phyloP scores from a whole-genome alignment of 2,797 vertebrate species.

The Rhynchotus rufescens region DNA sequence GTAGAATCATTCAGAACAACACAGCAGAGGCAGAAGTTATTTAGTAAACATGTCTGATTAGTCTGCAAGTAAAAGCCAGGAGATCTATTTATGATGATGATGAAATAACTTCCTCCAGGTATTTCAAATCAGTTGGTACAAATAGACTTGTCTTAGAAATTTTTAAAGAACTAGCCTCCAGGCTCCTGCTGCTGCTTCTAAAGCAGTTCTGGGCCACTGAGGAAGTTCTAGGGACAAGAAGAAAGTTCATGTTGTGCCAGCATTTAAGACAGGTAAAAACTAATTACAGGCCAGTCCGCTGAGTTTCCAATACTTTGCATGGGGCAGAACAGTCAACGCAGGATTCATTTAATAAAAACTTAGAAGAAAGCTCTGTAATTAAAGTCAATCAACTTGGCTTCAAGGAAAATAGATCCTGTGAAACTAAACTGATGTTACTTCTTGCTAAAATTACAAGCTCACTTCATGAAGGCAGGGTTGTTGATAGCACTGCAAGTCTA shows the following conservation, averaged over 20 bases:
- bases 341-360: neutral
- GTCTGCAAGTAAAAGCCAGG: neutral
- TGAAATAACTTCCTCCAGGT: neutral
- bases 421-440: neutral
- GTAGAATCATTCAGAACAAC: neutral
- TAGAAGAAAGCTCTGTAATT: neutral
- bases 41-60: neutral
- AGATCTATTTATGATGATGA: neutral
- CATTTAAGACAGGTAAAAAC: neutral
- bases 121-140: neutral
- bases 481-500: neutral
- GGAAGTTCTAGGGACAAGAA: neutral
- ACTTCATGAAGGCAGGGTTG: neutral
- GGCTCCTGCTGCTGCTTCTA: neutral
- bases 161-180: neutral
- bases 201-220: neutral
- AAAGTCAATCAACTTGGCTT: neutral
- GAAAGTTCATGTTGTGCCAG: neutral
- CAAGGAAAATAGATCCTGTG: constrained; percentile 20
- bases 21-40: neutral
- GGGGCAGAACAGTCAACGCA: neutral
- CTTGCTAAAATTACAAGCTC: constrained; percentile 17
- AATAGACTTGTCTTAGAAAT: neutral
- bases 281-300: neutral
- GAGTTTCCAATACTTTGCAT: neutral